These are phyloP conservation scores for Percopsis transmontana DNA, from an alignment of 2,113 vertebrate species.

Conservation along the genomic window DNA sequence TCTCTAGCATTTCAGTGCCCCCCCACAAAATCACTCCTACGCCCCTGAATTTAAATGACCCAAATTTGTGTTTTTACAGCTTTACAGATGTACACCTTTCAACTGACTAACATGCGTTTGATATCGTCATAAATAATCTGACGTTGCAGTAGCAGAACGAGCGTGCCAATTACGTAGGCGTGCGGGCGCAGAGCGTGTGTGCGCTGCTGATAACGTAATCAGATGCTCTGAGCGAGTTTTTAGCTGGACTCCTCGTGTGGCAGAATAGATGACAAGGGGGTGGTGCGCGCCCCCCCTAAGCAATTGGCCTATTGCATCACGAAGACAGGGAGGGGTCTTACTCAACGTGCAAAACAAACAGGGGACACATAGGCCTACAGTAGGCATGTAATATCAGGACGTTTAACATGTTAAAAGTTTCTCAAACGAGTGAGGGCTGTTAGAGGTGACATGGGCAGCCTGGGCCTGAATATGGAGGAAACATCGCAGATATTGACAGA, in stretches of 20 bases:
- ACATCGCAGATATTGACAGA: slow-evolving; percentile 11
- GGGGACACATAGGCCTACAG: slow-evolving; percentile 7
- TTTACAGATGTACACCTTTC: too few relatives aligned
- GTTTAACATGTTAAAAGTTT: slow-evolving; percentile 15
- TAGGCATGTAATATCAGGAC: not conserved
- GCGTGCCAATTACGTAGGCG: slow-evolving; percentile 31
- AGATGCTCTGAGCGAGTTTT: slow-evolving; percentile 14
- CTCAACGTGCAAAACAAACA: slow-evolving; percentile 7
- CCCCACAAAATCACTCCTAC: too few relatives aligned
- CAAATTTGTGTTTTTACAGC: too few relatives aligned
- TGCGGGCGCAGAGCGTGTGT: slow-evolving; percentile 44
- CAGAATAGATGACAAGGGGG: not conserved
- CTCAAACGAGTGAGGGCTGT: not conserved
- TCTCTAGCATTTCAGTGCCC: too few relatives aligned
- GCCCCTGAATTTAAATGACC: too few relatives aligned
- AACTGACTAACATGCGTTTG: too few relatives aligned
- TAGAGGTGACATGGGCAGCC: slow-evolving; percentile 46
- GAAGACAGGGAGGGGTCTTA: slow-evolving; percentile 32
- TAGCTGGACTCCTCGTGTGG: not conserved
- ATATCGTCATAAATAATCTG: too few relatives aligned
- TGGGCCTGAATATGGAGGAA: slow-evolving; percentile 10
- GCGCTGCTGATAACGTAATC: slow-evolving; percentile 76
- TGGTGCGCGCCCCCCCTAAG: not conserved
- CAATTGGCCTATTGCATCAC: not conserved
- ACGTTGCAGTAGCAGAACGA: not conserved